Base-by-base conservation (phyloP, 2,113 vertebrate species). In the Morone chrysops region DNA sequence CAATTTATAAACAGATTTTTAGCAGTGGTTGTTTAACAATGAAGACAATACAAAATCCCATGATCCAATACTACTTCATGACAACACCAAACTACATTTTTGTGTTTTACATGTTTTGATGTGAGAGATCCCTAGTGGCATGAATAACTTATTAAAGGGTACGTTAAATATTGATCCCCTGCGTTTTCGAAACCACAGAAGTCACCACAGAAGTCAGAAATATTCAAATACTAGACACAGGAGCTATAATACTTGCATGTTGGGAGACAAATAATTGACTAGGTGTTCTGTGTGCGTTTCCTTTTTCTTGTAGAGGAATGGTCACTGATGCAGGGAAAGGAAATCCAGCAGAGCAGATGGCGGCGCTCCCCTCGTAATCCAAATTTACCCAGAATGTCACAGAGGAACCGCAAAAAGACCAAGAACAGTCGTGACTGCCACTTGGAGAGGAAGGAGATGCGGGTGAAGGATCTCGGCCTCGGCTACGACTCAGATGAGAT, bases 401-500 rank as follows among this genome's bases (percentile, higher is more conserved):
- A 80, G 31, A 73, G 70, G 72, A 87, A 78, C 31, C 81, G 67
- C 31, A 89, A 94, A 88, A 83, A 90, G 65, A 67, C 54, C 22
- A 87, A 80, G 59, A 82, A 71, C 73, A 90, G 70, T 68, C 80
- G 22, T 4, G 92, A 93, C 78, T 98, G 97, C 90, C 94, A 94
- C 82, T 85, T 97, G 91, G 96, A 96, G 87, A 95, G 90, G 77
- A 95, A 95, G 82, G 84, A 95, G 90, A 95, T 97, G 87, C 95
- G 94, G 16, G 97, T 98, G 76, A 94, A 94, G 0, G 96, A 97
- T 59, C 95, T 98, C 25, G 97, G 97, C 62, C 94, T 98, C 60
- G 97, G 97, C 86, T 97, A 96, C 70, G 95, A 97, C 85, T 98
- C 97, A 0, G 96, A 98, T 0, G 97, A 98, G 95, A 95, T 97